Evolutionary conservation across 2,113 vertebrate genomes (phyloP).

Genomic region (Ptychochromis oligacanthus): DNA sequence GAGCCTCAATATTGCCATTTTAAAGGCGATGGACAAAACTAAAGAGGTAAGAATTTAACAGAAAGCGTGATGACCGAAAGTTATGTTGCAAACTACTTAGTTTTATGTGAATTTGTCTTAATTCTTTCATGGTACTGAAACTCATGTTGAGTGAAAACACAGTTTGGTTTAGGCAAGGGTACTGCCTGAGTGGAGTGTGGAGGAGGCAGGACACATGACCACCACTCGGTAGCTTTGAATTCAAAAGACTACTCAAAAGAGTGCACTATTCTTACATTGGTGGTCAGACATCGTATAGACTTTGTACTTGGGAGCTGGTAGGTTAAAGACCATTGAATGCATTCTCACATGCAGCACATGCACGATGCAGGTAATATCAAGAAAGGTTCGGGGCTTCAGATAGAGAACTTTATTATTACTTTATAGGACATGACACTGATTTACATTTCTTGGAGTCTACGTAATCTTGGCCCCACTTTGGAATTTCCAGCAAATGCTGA

Average conservation of each 20-base stretch:
- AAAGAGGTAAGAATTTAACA: constrained; percentile 85
- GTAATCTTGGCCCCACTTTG: not conserved
- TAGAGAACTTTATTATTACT: not conserved
- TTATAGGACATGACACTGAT: not conserved
- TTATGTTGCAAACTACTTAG: not conserved
- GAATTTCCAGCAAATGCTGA: fast-evolving
- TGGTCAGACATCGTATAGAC: not conserved
- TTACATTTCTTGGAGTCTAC: not conserved
- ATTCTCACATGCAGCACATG: not conserved
- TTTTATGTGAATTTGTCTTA: not conserved
- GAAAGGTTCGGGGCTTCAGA: not conserved
- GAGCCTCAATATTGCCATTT: constrained; percentile 88
- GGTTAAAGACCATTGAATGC: not conserved
- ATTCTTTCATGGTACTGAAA: not conserved
- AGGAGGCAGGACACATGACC: not conserved
- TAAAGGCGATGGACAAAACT: constrained; percentile 96
- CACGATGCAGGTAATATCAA: not conserved
- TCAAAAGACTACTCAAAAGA: not conserved
- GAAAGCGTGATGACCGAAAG: not conserved
- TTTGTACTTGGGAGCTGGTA: not conserved
- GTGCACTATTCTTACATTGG: not conserved
- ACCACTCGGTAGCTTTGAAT: not conserved
- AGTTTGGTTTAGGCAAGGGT: not conserved
- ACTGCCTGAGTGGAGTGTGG: too few relatives aligned
- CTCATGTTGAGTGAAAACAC: not conserved